Evolutionary conservation across 2,113 vertebrate genomes (phyloP).

Genomic region (Thryonomys swinderianus): DNA sequence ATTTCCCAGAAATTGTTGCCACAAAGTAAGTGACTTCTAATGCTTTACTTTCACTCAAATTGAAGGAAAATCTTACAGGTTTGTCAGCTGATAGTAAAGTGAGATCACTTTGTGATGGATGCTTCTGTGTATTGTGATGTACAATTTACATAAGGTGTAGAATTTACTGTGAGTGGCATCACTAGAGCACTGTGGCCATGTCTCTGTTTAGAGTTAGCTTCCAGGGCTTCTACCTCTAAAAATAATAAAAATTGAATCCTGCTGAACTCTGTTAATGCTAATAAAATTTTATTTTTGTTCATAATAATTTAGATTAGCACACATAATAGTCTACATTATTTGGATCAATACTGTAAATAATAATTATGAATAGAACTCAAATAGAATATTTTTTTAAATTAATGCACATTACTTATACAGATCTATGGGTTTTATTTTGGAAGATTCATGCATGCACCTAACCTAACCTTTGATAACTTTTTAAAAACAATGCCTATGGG

Average conservation of each 20-base stretch:
- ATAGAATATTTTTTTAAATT: neutral
- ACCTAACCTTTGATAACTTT: neutral
- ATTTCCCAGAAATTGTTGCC: conserved; percentile 41
- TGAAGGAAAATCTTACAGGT: conserved; percentile 32
- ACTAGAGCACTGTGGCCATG: neutral
- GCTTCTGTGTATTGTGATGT: conserved; percentile 23
- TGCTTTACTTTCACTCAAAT: conserved; percentile 46
- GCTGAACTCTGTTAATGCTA: neutral
- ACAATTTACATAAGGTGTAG: neutral
- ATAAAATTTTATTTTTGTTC: neutral
- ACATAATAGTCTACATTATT: neutral
- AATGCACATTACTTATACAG: neutral
- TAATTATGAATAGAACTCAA: neutral
- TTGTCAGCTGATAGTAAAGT: neutral
- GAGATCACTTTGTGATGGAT: conserved; percentile 37
- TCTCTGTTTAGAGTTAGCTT: neutral
- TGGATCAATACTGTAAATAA: neutral
- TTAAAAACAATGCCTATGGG: neutral
- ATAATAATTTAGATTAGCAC: neutral
- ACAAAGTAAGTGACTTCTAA: conserved; percentile 38
- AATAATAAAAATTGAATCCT: neutral
- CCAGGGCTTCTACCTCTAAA: neutral
- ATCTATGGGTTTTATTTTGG: neutral
- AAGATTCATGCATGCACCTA: neutral
- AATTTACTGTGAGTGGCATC: neutral